These are phyloP conservation scores for Mycalesis mineus DNA, from an alignment of 2,888 invertebrate species.

Conservation along the genomic window DNA sequence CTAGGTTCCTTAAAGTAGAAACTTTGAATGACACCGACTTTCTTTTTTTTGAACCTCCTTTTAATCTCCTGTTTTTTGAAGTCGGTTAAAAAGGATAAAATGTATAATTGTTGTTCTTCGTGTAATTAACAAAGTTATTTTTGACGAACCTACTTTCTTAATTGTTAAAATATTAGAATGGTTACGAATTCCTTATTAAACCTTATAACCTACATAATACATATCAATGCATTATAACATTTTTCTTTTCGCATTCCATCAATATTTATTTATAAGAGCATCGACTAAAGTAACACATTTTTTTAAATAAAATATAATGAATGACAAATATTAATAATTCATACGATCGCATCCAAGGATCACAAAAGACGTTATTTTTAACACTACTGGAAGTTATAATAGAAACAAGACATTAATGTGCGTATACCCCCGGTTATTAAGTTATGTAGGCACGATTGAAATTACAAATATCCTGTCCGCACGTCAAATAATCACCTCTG, in stretches of 20 bases:
- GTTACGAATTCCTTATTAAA: no score
- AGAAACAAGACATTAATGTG: constrained; percentile 21
- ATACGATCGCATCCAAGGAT: background rate
- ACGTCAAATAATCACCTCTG: constrained; percentile 29
- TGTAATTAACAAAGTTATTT: no score
- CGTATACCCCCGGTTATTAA: constrained; percentile 18
- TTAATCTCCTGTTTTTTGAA: no score
- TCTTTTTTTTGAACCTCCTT: no score
- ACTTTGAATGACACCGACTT: no score
- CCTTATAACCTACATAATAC: background rate
- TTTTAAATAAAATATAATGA: background rate
- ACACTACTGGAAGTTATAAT: constrained; percentile 13
- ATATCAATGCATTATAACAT: background rate
- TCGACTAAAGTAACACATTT: background rate
- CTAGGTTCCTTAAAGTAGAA: no score
- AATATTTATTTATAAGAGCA: background rate
- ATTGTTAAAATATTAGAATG: no score
- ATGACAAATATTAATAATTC: constrained; percentile 1
- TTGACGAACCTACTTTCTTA: no score
- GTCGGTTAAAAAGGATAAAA: no score
- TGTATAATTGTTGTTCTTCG: no score
- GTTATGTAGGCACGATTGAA: constrained; percentile 19
- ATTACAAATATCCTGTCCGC: constrained; percentile 21
- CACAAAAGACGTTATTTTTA: constrained; percentile 6
- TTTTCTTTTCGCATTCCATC: background rate